Conservation (phyloP, 2,797 vertebrate genomes). For the Diglossa cyanea region DNA sequence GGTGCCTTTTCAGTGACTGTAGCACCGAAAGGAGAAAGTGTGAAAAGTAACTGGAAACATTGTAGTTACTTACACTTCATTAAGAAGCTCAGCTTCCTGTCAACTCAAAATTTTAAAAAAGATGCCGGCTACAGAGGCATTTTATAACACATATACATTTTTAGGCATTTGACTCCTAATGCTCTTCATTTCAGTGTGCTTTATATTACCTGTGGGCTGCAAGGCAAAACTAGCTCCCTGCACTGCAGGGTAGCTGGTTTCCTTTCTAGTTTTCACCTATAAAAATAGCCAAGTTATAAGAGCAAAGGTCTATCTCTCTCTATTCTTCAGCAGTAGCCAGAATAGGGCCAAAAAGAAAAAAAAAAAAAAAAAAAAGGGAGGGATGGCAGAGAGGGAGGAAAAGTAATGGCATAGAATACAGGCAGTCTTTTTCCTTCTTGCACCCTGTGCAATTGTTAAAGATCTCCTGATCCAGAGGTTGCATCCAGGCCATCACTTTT, state of each 20-base stretch:
- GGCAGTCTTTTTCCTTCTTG: neutral
- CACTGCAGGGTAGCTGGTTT: neutral
- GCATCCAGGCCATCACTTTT: conserved; percentile 43
- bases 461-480: conserved; percentile 16
- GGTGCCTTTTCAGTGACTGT: neutral
- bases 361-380: neutral
- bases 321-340: neutral
- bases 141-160: neutral
- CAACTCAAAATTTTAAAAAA: neutral
- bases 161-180: neutral
- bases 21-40: neutral
- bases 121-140: neutral
- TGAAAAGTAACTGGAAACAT: neutral
- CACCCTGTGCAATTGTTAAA: neutral
- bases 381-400: neutral
- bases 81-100: neutral
- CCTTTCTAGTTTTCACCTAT: conserved; percentile 7
- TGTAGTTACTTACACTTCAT: neutral
- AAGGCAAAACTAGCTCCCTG: neutral
- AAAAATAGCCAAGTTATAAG: neutral
- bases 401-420: neutral
- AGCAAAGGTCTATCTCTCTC: neutral
- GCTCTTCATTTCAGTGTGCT: neutral
- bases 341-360: neutral
- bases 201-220: neutral